A percentile compares a stretch with the other conserved stretches of the same genome.
phyloP scores from a whole-genome alignment of 2,113 vertebrate species.

The Cyprinodon tularosa region DNA sequence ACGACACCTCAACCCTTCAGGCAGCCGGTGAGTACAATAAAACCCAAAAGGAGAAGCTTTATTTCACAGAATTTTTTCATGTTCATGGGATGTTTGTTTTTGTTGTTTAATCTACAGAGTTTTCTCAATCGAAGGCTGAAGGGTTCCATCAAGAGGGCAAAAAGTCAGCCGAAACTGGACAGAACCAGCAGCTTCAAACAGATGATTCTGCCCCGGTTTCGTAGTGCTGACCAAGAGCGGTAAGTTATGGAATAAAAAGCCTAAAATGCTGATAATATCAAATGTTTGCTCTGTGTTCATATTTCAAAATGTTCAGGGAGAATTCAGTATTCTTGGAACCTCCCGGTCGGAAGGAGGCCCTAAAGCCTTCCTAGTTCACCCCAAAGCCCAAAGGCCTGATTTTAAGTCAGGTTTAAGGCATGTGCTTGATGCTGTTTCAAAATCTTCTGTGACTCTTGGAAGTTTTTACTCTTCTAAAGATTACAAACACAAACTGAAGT shows the following conservation, averaged over 20 bases:
- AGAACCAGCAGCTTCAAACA: constrained; percentile 95
- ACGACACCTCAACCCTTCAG: constrained; percentile 87
- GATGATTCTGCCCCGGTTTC: constrained; percentile 92
- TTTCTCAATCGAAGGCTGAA: constrained; percentile 92
- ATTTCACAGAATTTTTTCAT: background rate
- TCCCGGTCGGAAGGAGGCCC: too few relatives aligned
- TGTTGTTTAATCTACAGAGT: constrained; percentile 74
- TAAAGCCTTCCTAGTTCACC: too few relatives aligned
- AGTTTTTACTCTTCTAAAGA: too few relatives aligned
- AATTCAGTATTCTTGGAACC: too few relatives aligned
- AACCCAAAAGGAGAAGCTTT: constrained; percentile 8
- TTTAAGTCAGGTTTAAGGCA: too few relatives aligned
- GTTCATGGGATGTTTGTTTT: background rate
- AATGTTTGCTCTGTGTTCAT: too few relatives aligned
- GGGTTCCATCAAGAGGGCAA: constrained; percentile 94
- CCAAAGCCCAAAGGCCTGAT: too few relatives aligned
- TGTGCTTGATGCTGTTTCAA: too few relatives aligned
- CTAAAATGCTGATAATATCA: background rate
- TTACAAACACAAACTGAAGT: too few relatives aligned
- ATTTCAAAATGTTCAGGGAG: too few relatives aligned
- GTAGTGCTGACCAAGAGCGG: constrained; percentile 94
- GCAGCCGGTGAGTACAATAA: constrained; percentile 85
- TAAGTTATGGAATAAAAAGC: constrained; percentile 30
- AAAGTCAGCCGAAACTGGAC: constrained; percentile 94
- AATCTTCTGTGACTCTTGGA: too few relatives aligned